phyloP scores from a whole-genome alignment of 2,888 invertebrate genomes.

The Aleiodes testaceus region DNA sequence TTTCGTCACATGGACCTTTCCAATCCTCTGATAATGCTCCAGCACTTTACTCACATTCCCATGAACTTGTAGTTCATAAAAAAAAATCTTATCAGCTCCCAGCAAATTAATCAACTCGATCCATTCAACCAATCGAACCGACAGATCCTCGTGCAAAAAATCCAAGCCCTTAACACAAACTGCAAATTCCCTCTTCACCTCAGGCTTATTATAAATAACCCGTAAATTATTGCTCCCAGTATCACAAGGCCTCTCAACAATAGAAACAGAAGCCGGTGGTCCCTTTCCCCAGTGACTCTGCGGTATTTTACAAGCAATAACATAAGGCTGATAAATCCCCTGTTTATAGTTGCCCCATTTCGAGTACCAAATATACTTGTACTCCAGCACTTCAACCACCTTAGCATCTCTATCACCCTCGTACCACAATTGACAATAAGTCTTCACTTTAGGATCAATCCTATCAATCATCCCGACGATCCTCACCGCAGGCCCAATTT shows the following conservation, averaged over 20 bases:
- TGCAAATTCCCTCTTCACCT: constrained; percentile 85
- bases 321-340: constrained; percentile 91
- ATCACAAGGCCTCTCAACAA: constrained; percentile 90
- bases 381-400: constrained; percentile 87
- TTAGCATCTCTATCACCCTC: constrained; percentile 88
- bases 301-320: constrained; percentile 91
- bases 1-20: constrained; percentile 84
- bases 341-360: constrained; percentile 96
- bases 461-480: constrained; percentile 92
- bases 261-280: constrained; percentile 87
- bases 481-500: constrained; percentile 87
- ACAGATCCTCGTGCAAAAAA: constrained; percentile 92
- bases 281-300: constrained; percentile 80
- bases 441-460: constrained; percentile 87
- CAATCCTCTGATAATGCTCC: constrained; percentile 78
- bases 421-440: constrained; percentile 93
- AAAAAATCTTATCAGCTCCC: constrained; percentile 93
- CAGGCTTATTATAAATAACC: constrained; percentile 86
- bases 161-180: constrained; percentile 96
- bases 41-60: constrained; percentile 92
- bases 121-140: constrained; percentile 94
- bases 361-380: constrained; percentile 95
- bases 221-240: constrained; percentile 88
- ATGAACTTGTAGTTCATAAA: constrained; percentile 84
- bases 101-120: constrained; percentile 89